Conservation (phyloP, 1,140 invertebrate species). For the Brachionus angularis region DNA sequence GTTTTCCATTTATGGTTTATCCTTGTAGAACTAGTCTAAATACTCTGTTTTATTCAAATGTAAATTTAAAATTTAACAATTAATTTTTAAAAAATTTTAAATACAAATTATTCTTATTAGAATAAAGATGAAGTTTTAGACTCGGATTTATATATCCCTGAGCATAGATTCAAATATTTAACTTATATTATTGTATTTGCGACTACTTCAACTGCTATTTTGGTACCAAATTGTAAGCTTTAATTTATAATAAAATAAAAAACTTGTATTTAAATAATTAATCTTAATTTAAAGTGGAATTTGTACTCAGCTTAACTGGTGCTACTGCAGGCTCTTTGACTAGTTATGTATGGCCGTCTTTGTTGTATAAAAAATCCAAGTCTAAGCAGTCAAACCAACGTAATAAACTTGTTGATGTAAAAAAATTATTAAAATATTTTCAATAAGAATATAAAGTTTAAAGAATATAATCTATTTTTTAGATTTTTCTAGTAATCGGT, state of each 20-base stretch:
- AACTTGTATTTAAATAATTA: neutral
- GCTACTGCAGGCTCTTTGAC: slow-evolving; percentile 91
- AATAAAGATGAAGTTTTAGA: neutral
- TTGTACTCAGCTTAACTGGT: slow-evolving; percentile 82
- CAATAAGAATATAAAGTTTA: neutral
- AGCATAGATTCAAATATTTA: slow-evolving; percentile 71
- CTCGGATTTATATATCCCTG: slow-evolving; percentile 66
- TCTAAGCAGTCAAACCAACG: no score
- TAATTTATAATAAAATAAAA: neutral
- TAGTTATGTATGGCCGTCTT: slow-evolving; percentile 82
- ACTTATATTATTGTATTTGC: slow-evolving; percentile 71
- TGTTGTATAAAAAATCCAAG: slow-evolving; percentile 59
- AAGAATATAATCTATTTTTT: neutral
- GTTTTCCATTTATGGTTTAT: slow-evolving; percentile 92
- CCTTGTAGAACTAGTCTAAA: slow-evolving; percentile 87
- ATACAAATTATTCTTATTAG: no score
- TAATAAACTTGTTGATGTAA: no score
- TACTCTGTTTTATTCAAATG: slow-evolving; percentile 80
- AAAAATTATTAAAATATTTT: no score
- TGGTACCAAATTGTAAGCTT: slow-evolving; percentile 60
- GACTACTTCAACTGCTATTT: slow-evolving; percentile 68
- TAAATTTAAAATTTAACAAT: slow-evolving; percentile 56
- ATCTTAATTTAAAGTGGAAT: slow-evolving; percentile 67
- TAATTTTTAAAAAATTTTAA: no score
- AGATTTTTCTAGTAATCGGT: slow-evolving; percentile 22